Base-by-base conservation (phyloP, 2,797 vertebrate species). In the Yasuhikotakia modesta region DNA sequence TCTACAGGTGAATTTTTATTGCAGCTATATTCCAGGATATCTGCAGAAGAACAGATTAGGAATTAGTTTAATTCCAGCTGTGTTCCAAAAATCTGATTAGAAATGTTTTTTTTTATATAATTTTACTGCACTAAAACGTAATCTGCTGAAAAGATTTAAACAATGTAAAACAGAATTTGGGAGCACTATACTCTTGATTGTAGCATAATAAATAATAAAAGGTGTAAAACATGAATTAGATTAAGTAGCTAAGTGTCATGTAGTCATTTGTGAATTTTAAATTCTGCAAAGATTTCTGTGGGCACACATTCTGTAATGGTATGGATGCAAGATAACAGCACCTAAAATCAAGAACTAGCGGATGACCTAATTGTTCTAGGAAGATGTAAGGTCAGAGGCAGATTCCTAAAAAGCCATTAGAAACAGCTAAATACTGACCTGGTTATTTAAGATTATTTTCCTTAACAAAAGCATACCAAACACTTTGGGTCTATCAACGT, bases 51-150 rank as follows among this genome's bases (percentile, higher is more conserved):
- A 43, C 70, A 27, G 17, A 19, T 58, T 30, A 46, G 46, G 39
- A 72, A 72, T 72, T 39, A 60, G 70, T 72, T 60, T 61, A 60
- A 3, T 22, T 60, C 39, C 30, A 70, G 70, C 35, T 72, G 35
- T 60, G 17, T 45, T 43, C 21, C n/a, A n/a, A n/a, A n/a, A n/a
- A n/a, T n/a, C n/a, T n/a, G n/a, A n/a, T n/a, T n/a, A n/a, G 2
- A 32, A 32, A 32, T 2, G 30, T 5, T 32, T 2, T 32, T 2
- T 32, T 46, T 14, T 46, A 7, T 24, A 14, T 11, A 46, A 68
- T 32, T 19, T 27, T 52, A 39, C 35, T 39, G 35, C 5, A 6
- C 35, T 39, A 1, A 39, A 39, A 8, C 35, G 6, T 16, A 50
- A 50, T 50, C 14, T 50, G 46, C 46, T 16, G 46, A 50, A 45